Percentiles rank a stretch among this genome's conserved stretches.
Conservation (phyloP, 1,140 invertebrate genomes). For the Drosophila subpulchrella region DNA sequence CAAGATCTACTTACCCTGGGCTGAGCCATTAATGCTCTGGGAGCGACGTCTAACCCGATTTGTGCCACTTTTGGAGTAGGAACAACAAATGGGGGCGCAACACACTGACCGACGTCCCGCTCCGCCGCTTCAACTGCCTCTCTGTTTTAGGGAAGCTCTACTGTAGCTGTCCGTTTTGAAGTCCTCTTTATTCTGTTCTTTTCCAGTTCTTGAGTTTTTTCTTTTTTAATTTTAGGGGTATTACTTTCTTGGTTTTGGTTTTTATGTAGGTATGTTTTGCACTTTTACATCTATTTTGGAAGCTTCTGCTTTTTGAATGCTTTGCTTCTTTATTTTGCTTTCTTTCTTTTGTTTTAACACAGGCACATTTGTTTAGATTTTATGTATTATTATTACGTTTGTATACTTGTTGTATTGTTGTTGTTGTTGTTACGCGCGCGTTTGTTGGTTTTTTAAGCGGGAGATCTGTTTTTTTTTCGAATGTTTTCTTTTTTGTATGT, state of each 20-base stretch:
- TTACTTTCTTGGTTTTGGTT: conserved; percentile 5
- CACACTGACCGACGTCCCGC: conserved; percentile 57
- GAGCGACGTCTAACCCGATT: conserved; percentile 85
- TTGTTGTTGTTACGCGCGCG: conserved; percentile 45
- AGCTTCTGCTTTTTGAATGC: conserved; percentile 44
- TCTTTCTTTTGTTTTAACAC: conserved; percentile 51
- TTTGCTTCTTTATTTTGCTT: conserved; percentile 27
- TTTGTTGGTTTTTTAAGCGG: conserved; percentile 39
- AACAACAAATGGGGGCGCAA: conserved; percentile 73
- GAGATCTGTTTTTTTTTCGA: conserved; percentile 41
- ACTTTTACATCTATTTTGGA: conserved; percentile 64
- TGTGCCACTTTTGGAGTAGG: conserved; percentile 84
- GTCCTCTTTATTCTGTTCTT: conserved; percentile 16
- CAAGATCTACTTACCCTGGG: conserved; percentile 78
- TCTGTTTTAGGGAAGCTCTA: conserved; percentile 11
- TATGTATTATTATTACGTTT: conserved; percentile 70
- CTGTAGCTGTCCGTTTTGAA: conserved; percentile 51
- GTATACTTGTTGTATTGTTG: conserved; percentile 65
- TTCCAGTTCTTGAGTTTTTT: conserved; percentile 13
- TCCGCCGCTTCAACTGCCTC: conserved; percentile 21
- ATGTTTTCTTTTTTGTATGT: conserved; percentile 14
- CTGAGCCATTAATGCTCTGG: conserved; percentile 85
- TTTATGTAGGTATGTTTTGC: conserved; percentile 25
- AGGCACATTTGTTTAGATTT: conserved; percentile 82
- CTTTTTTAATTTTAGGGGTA: neutral